phyloP scores from a whole-genome alignment of 2,888 invertebrate species.

The Orgyia antiqua region DNA sequence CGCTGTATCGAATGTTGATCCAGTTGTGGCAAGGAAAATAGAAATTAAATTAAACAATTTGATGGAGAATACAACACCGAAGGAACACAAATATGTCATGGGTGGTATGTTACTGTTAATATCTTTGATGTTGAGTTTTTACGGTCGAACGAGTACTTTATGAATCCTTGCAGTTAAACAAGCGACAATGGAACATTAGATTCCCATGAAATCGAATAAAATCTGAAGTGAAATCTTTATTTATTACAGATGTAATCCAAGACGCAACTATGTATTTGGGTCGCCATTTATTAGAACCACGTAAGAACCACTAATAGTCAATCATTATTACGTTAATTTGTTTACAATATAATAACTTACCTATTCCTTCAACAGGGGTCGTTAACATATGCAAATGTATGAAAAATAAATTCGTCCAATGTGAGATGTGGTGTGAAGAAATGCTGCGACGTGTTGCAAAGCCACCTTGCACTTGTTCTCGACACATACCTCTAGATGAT shows the following conservation, averaged over 20 bases:
- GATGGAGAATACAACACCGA: slow-evolving; percentile 36
- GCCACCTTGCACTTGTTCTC: slow-evolving; percentile 58
- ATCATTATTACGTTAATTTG: no score
- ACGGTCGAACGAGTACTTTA: no score
- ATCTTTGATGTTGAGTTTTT: no score
- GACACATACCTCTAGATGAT: slow-evolving; percentile 45
- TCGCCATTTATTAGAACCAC: slow-evolving; percentile 49
- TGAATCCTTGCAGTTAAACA: no score
- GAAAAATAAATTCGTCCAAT: slow-evolving; percentile 65
- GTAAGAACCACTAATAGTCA: slow-evolving; percentile 45
- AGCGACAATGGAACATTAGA: no score
- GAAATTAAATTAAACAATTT: slow-evolving; percentile 53
- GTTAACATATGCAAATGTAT: slow-evolving; percentile 64
- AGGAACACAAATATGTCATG: slow-evolving; percentile 37
- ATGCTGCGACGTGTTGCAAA: slow-evolving; percentile 49
- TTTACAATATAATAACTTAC: no score
- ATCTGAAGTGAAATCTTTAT: no score
- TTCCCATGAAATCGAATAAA: no score
- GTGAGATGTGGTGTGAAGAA: slow-evolving; percentile 66
- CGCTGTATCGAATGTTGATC: slow-evolving; percentile 37
- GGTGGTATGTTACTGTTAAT: slow-evolving; percentile 30
- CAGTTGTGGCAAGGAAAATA: slow-evolving; percentile 57
- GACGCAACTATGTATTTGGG: slow-evolving; percentile 56
- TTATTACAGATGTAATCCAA: slow-evolving; percentile 57
- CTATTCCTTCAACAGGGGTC: slow-evolving; percentile 38